Base-by-base conservation (phyloP, 2,888 invertebrate species). In the Melieria crassipennis region DNA sequence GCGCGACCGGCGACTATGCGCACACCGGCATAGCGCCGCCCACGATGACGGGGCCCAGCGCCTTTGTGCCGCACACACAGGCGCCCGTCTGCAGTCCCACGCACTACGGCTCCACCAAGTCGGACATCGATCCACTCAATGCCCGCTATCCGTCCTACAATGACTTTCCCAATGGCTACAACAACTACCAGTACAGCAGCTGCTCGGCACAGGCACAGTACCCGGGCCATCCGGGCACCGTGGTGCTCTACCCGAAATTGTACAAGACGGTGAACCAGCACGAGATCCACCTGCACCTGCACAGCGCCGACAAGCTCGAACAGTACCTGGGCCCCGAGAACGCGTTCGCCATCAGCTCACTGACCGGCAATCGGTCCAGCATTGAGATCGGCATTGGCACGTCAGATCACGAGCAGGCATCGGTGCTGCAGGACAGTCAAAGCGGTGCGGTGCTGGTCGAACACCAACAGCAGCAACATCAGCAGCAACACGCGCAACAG, bases 261-360 rank as follows among this genome's bases (percentile, higher is more conserved):
- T 93, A 94, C 85, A 94, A 94, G 57, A 94, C 94, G 43, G 94
- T 94, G 68, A 94, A 94, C 84, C 94, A 94, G 86, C 94, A 94
- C 85, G 94, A 94, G 88, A 94, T 94, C 74, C 94, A 95, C 82
- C 89, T 94, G 42, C 94, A 94, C 80, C 85, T 93, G 46, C 94
- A 94, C 85, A 88, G 89, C 16, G 87, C 89, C 6, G 92, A 92
- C 67, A 92, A 91, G 83, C 79, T 91, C 76, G 92, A 92, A 77
- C 91, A 91, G 81, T 91, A 90, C 77, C 87, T 91, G 73, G 89
- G 90, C 1, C 88, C 88, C 63, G 89, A 89, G 6, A 86, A 88
- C 63, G 82, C 85, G 5, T 88, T 91, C 62, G 90, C 91, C 79
- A 90, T 91, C 69, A 90, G 91, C 76, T 90, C 91, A 0, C 74